Evolutionary conservation across 2,797 vertebrate genomes (phyloP), one percentile per base, ranked within the genome.

Genomic region (Scomberomorus guttatus): DNA sequence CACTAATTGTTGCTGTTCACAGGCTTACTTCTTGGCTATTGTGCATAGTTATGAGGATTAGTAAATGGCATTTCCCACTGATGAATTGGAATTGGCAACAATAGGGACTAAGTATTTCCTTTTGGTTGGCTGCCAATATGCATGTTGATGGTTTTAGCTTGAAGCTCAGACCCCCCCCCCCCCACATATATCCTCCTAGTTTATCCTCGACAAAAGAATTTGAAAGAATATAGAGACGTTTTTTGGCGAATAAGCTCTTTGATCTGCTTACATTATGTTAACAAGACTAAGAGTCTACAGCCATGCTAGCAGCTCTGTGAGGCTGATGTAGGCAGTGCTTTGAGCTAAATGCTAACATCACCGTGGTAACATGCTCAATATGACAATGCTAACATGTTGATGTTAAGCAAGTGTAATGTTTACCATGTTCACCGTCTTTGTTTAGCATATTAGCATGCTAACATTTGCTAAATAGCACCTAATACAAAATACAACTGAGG

Each of bases 51-150:
- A 58, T 85, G 77, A 72, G 87, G 83, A 88, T 92, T 90, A 89
- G 77, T 73, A 69, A 79, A 82, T 42, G 56, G 81, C 85, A 82
- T 93, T 91, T 91, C 90, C 89, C 77, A 6, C 74, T 73, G 75
- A 81, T 86, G 76, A 82, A 89, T 86, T 79, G 63, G 85, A 84
- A 83, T 84, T 78, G 82, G 82, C 84, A 81, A 83, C 83, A 87
- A 81, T 68, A 20, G 85, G 44, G 75, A 78, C 63, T 0, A 84
- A 90, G 91, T 88, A 88, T 91, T 90, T 90, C 84, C 77, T 81
- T 64, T 87, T 84, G 87, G 80, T 72, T 1, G 29, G 22, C 80
- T 63, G 88, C 90, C 91, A 91, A 39, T 9, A 0, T 48, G 69
- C 71, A 52, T 77, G 79, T 73, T 68, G 79, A 75, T 66, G 68